These are phyloP conservation scores for Oxyscelio sp. DNA, from an alignment of 2,888 invertebrate species.

Conservation along the genomic window DNA sequence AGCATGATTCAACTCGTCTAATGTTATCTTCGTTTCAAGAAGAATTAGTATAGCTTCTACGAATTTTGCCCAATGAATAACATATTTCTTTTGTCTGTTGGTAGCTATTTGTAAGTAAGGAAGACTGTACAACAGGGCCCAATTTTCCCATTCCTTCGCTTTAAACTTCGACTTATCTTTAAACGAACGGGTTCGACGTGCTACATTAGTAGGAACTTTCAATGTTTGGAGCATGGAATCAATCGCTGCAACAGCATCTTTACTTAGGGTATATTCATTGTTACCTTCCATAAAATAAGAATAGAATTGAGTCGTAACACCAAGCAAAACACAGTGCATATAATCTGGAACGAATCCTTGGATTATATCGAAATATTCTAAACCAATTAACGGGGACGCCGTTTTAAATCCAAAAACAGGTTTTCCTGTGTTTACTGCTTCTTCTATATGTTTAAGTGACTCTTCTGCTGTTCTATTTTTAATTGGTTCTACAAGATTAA, in stretches of 20 bases:
- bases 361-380: constrained; percentile 52
- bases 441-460: constrained; percentile 28
- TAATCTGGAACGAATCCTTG: too few relatives aligned
- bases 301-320: constrained; percentile 42
- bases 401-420: constrained; percentile 43
- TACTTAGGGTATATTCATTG: neutral
- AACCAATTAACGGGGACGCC: constrained; percentile 37
- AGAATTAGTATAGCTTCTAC: constrained; percentile 29
- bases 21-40: neutral
- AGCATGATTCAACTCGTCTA: neutral
- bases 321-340: constrained; percentile 19
- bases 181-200: too few relatives aligned
- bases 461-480: constrained; percentile 22
- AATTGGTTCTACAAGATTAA: constrained; percentile 6
- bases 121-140: too few relatives aligned
- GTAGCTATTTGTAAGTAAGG: neutral
- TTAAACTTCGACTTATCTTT: constrained; percentile 16
- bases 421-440: neutral
- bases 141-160: too few relatives aligned
- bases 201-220: constrained; percentile 7
- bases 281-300: too few relatives aligned
- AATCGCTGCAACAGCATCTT: neutral
- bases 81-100: constrained; percentile 9
- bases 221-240: neutral
- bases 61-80: constrained; percentile 18